A percentile compares a stretch with the other conserved stretches of the same genome.
These are phyloP conservation scores for Cosmorhoe ocellata DNA, from an alignment of 2,888 invertebrate genomes.

Conservation along the genomic window DNA sequence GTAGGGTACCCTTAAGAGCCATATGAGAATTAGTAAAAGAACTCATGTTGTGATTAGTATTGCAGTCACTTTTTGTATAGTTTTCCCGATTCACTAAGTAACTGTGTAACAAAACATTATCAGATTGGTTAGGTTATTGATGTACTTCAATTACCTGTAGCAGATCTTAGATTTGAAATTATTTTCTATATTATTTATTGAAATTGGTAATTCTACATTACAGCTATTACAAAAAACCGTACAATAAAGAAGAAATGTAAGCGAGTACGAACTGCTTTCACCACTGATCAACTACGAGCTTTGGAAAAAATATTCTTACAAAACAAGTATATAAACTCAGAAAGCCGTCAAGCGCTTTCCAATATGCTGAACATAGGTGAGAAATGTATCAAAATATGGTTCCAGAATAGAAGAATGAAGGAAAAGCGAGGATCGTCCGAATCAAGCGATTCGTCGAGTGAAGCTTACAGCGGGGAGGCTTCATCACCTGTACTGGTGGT, in stretches of 20 bases:
- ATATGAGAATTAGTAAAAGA: too few relatives aligned
- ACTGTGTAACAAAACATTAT: too few relatives aligned
- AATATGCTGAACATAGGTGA: slow-evolving; percentile 84
- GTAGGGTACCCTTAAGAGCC: too few relatives aligned
- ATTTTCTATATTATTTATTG: too few relatives aligned
- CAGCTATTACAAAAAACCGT: slow-evolving; percentile 39
- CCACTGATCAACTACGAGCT: slow-evolving; percentile 85
- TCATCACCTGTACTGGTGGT: slow-evolving; percentile 21
- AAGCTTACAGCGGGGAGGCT: slow-evolving; percentile 29
- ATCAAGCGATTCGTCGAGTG: slow-evolving; percentile 52
- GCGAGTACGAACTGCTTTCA: slow-evolving; percentile 88
- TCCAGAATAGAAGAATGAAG: slow-evolving; percentile 91
- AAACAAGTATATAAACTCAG: slow-evolving; percentile 85
- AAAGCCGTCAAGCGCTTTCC: slow-evolving; percentile 85
- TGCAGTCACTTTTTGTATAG: too few relatives aligned
- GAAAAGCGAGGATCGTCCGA: slow-evolving; percentile 81
- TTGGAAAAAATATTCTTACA: slow-evolving; percentile 78
- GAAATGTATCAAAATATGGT: slow-evolving; percentile 91
- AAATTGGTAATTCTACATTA: not conserved
- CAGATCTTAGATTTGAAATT: too few relatives aligned
- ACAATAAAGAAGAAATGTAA: slow-evolving; percentile 72
- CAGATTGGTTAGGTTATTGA: too few relatives aligned
- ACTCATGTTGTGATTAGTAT: too few relatives aligned
- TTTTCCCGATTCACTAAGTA: too few relatives aligned
- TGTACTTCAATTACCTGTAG: too few relatives aligned